Base-by-base conservation (phyloP, 2,888 invertebrate species). In the Synergus laeviventris region DNA sequence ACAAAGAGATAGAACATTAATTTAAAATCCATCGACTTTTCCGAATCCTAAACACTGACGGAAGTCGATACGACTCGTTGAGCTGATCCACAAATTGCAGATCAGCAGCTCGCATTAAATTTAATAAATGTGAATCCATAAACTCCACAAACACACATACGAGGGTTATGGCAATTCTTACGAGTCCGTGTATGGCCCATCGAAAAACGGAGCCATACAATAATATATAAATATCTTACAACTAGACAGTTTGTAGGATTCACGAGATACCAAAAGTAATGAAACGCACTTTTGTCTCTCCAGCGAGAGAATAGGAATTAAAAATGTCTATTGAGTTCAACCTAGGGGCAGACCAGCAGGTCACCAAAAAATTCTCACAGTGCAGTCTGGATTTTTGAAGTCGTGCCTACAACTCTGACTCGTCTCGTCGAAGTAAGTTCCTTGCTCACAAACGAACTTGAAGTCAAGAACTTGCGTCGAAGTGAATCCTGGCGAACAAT, bases 401-500 rank as follows among this genome's bases (percentile, higher is more conserved):
- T 91, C 84, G 76, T 88, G 87, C 38, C 85, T 83, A 88, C 93
- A 93, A 82, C 92, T 92, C 83, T 92, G 91, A 60, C 91, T 92
- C 49, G 90, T 90, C 76, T 92, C 91, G 83, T 93, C 92, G 83
- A 93, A 93, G 81, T 89, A 91, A 56, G 93, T 93, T 77, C 92
- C 92, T 78, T 92, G 91, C 85, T 93, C 93, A 88, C 94, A 94
- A 18, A 93, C 93, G 84, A 93, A 94, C 84, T 93, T 92, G 89
- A 93, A 92, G 86, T 93, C 93, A 54, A 94, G 88, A 79, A 93
- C 91, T 86, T 93, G 93, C 78, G 91, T 91, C 77, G 91, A 87
- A 36, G 91, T 92, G 84, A 93, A 93, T 14, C 93, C 93, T n/a
- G 92, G 92, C 4, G 93, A 93, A 86, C 94, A 94, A 81, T 93